These are phyloP conservation scores for Helarctos malayanus DNA, from an alignment of 2,797 vertebrate species.

Conservation along the genomic window DNA sequence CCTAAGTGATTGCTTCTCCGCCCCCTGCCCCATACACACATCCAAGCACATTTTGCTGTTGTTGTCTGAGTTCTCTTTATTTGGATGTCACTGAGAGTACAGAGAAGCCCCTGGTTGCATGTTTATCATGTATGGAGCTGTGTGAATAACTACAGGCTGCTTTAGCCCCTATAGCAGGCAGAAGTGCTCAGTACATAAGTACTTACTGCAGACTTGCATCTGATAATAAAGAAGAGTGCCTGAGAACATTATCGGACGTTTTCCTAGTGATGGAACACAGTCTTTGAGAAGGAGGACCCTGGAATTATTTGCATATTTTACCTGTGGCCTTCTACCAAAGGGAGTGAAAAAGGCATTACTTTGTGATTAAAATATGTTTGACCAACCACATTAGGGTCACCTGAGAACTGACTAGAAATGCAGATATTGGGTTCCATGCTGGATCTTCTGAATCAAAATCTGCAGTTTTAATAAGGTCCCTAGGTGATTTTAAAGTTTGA, in stretches of 20 bases:
- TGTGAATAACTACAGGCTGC: neutral
- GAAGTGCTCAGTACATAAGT: neutral
- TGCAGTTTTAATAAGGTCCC: slow-evolving; percentile 50
- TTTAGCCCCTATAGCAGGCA: neutral
- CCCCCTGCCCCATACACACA: neutral
- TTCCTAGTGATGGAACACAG: neutral
- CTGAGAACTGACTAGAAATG: slow-evolving; percentile 38
- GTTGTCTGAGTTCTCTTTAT: neutral
- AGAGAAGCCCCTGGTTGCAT: neutral
- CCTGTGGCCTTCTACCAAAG: neutral
- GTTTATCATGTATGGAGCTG: neutral
- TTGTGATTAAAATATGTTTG: neutral
- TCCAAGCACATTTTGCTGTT: neutral
- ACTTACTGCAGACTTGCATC: neutral
- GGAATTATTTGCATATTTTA: neutral
- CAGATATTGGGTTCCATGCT: neutral
- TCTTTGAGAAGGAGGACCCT: slow-evolving; percentile 36
- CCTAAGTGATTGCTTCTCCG: neutral
- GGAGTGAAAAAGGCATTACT: neutral
- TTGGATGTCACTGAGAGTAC: neutral
- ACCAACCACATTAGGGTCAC: neutral
- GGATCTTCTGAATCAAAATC: neutral
- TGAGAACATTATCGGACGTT: neutral
- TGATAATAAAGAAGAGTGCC: neutral
- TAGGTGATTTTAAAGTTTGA: slow-evolving; percentile 1